phyloP scores from a whole-genome alignment of 1,140 invertebrate species.

The Drosophila aff. region DNA sequence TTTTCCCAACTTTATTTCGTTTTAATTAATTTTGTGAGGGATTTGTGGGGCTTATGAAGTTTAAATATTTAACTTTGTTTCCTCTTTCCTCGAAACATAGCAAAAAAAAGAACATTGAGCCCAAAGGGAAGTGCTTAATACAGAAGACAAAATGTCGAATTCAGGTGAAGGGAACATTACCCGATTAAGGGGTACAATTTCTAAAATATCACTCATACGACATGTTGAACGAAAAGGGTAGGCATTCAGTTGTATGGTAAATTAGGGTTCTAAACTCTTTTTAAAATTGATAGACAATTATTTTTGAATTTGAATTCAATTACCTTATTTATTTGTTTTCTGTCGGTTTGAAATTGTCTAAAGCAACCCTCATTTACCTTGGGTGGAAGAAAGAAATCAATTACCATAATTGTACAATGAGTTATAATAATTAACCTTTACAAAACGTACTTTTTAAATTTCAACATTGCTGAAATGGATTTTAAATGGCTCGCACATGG shows the following conservation, averaged over 20 bases:
- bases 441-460: too few species aligned
- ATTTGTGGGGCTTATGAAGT: conserved; percentile 75
- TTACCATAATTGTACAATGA: too few species aligned
- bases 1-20: conserved; percentile 45
- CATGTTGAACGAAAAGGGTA: conserved; percentile 7
- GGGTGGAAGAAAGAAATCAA: too few species aligned
- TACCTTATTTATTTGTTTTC: neutral
- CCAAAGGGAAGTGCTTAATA: neutral
- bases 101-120: too few species aligned
- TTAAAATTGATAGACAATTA: neutral
- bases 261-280: too few species aligned
- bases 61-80: conserved; percentile 68
- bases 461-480: too few species aligned
- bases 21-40: conserved; percentile 75
- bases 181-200: conserved; percentile 1
- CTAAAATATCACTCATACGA: conserved; percentile 8
- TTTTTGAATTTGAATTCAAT: neutral
- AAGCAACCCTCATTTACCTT: too few species aligned
- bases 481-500: too few species aligned
- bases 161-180: conserved; percentile 2
- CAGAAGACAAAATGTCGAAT: neutral
- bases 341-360: too few species aligned
- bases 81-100: too few species aligned
- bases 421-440: too few species aligned
- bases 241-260: too few species aligned